Base-by-base conservation (phyloP, 2,113 vertebrate species). In the Lepisosteus oculatus region DNA sequence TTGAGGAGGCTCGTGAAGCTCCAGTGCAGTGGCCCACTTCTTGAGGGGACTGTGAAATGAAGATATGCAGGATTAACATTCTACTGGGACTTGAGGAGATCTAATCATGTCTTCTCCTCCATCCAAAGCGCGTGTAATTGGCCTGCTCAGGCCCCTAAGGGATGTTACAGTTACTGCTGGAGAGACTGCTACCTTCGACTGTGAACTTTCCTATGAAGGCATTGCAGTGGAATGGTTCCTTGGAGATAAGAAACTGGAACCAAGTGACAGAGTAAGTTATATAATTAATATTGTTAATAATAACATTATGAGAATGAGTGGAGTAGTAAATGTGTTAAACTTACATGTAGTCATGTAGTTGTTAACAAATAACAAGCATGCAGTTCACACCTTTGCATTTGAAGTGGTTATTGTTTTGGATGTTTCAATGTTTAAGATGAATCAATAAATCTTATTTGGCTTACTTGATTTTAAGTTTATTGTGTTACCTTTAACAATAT, bases 161-260 rank as follows among this genome's bases (percentile, higher is more conserved):
- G 95, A 99, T 81, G 94, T 95, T 78, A 95, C 94, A 0, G 95
- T 99, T 79, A 98, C 94, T 1, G 96, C 95, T 29, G 96, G 97
- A 9, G 95, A 99, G 85, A 95, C 96, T 0, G 97, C 97, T 84
- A 97, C 95, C 74, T 99, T 99, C 3, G 93, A 99, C 45, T 98
- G 97, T 0, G 97, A 99, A 83, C 94, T 99, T 59, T 98, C 97
- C 2, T 99, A 95, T 3, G 97, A 98, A 74, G 96, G 91, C 80
- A 96, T 99, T 72, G 80, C 92, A 3, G 97, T 98, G 74, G 94
- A 98, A 74, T 99, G 97, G 97, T 95, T 95, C 86, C 89, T 99
- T 77, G 92, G 90, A 84, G 95, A 87, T 77, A 90, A 92, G 75
- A 97, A 97, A 83, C 79, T 99, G 86, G 96, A 98, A 75, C 90